Base-by-base conservation (phyloP, 2,888 invertebrate species). In the Leucophenga montana region DNA sequence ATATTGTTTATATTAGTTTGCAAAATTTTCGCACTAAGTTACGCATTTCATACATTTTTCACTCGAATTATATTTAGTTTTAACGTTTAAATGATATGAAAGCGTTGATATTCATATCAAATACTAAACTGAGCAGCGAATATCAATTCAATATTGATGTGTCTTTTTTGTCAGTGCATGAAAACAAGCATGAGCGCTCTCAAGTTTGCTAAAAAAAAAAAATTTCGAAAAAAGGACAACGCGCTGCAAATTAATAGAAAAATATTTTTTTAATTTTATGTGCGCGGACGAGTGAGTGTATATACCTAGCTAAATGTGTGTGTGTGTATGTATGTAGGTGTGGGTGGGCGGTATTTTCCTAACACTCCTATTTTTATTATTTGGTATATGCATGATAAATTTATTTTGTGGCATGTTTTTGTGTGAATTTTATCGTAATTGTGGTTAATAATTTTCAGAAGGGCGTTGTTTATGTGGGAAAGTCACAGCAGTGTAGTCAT, bases 191-290 rank as follows among this genome's bases (percentile, higher is more conserved):
- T 5, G 8, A 33, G 8, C 33, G 33, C 33, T 33, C 33, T 33
- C 33, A 33, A 33, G 33, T 33, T 3, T 33, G 20, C 57, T 39
- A 27, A 4, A 8, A 16, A 50, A 50, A 50, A 16, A 50, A 50
- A 50, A n/a, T n/a, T 11, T n/a, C 3, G 11, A 48, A 61, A 72
- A 76, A 77, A 77, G 73, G 77, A 80, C 82, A 82, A 76, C 77
- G 71, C 72, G 74, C 39, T 39, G 48, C 78, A 79, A 82, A 80
- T 80, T 80, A 82, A 80, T 82, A 82, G 82, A 80, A 82, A 80
- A 77, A 80, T 70, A 76, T 68, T 73, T 69, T 78, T 80, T 80
- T 80, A 82, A 82, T 80, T 79, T 79, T 67, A 39, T 39, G 39
- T 39, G 9, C 39, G 11, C 39, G 11, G 4, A 27, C 27, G 39